A percentile compares a stretch with the other conserved stretches of the same genome.
Conservation (phyloP, 2,113 vertebrate genomes). For the Galbula dea region DNA sequence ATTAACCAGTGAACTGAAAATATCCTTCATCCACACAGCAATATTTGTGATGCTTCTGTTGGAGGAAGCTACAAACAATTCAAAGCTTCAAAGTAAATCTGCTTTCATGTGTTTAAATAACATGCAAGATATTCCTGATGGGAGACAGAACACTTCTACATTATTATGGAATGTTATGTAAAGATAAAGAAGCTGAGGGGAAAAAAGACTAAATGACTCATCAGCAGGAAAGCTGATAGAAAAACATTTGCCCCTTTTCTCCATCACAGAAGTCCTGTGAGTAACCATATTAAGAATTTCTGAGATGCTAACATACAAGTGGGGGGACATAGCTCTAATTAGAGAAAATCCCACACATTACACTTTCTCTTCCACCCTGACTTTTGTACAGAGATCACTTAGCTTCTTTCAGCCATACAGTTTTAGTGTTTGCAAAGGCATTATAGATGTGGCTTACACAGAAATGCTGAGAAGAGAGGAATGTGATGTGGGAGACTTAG, state of each 20-base stretch:
- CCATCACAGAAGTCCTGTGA: neutral
- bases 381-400: neutral
- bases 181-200: neutral
- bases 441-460: neutral
- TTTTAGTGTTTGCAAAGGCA: neutral
- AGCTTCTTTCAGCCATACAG: neutral
- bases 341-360: neutral
- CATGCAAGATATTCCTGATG: constrained; percentile 3
- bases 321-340: neutral
- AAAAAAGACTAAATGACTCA: constrained; percentile 18
- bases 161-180: constrained; percentile 27
- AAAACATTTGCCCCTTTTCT: neutral
- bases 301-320: neutral
- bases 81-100: constrained; percentile 49
- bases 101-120: constrained; percentile 41
- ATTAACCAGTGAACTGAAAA: constrained; percentile 34
- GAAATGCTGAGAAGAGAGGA: neutral
- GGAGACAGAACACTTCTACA: constrained; percentile 8
- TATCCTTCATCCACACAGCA: neutral
- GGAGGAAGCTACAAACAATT: neutral
- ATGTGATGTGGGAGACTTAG: neutral
- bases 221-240: neutral
- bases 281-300: neutral
- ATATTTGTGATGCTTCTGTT: neutral
- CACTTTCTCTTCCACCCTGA: neutral